Base-by-base conservation (phyloP, 2,888 invertebrate species). In the Drosophila anceps region DNA sequence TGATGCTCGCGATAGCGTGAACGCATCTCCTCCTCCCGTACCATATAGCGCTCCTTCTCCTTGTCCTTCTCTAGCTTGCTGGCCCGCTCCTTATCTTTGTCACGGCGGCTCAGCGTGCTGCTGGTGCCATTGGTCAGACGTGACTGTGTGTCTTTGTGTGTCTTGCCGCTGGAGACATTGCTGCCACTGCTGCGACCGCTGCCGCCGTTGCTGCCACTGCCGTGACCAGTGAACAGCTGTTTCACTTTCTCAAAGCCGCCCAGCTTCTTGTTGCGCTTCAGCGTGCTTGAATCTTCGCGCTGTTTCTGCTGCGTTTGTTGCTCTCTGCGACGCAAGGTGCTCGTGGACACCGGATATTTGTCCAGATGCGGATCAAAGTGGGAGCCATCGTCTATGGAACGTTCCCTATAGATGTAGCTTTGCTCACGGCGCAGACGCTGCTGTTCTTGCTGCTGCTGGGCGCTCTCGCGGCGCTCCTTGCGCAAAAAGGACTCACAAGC, bases 181-280 rank as follows among this genome's bases (percentile, higher is more conserved):
- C 90, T 91, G 69, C 88, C 83, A 33, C 82, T 87, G 71, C 84
- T 84, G 60, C 84, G 94, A 92, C 95, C 95, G 92, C 95, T 86
- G 53, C 91, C 90, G 1, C 88, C 94, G 75, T 94, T 94, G 81
- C 95, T 95, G 92, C 95, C 95, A 92, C 95, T 95, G n/a, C 76
- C 72, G 4, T 84, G 94, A 90, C 95, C 94, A 85, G 95, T 95
- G 93, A 96, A 96, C 85, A 96, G 94, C 92, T 96, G 96, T 91
- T 96, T 96, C 81, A 96, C 96, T 94, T 95, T 96, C 93, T 96
- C 96, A 84, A 96, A 94, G 87, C 96, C 95, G 92, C 96, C 95
- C 83, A 95, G 93, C 91, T 95, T 96, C 92, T 96, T 96, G 65
- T 94, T 93, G 24, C 92, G 91, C 73, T 93, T 93, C 43, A 92